Percentiles rank a stretch among this genome's conserved stretches.
phyloP scores from a whole-genome alignment of 2,797 vertebrate genomes.

The Capromys pilorides region DNA sequence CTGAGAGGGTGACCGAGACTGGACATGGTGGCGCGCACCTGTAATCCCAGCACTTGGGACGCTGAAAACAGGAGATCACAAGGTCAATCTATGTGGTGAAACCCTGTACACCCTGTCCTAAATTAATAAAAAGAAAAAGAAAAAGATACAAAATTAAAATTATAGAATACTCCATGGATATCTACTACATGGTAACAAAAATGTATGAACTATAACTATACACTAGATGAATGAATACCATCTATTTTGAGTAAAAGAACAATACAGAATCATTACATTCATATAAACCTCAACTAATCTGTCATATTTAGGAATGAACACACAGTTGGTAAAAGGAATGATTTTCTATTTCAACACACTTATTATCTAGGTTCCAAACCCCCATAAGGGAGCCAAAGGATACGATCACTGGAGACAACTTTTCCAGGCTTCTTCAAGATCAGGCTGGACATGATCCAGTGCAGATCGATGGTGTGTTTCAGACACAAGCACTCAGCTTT shows the following conservation, averaged over 20 bases:
- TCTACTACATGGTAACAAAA: slow-evolving; percentile 13
- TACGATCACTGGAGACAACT: background rate
- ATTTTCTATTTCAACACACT: slow-evolving; percentile 30
- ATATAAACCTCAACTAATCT: slow-evolving; percentile 26
- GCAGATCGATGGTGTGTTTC: background rate
- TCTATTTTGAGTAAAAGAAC: background rate
- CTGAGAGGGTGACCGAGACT: too few relatives aligned
- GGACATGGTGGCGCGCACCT: too few relatives aligned
- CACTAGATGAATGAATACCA: background rate
- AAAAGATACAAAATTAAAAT: background rate
- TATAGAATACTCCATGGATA: background rate
- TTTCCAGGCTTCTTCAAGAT: slow-evolving; percentile 38
- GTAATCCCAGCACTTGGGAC: too few relatives aligned
- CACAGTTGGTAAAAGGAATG: slow-evolving; percentile 14
- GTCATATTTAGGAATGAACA: slow-evolving; percentile 12
- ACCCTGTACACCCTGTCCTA: too few relatives aligned
- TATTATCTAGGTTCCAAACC: slow-evolving; percentile 34
- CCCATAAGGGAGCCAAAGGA: background rate
- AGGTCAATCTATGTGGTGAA: too few relatives aligned
- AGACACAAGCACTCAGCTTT: background rate
- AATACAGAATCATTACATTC: slow-evolving; percentile 2
- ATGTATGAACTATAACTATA: slow-evolving; percentile 1
- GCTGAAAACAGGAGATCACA: too few relatives aligned
- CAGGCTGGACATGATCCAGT: background rate
- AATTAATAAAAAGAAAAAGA: background rate